Conservation (phyloP, 92 coral and sea anemone genomes). For the Umimayanthus chanpuru region DNA sequence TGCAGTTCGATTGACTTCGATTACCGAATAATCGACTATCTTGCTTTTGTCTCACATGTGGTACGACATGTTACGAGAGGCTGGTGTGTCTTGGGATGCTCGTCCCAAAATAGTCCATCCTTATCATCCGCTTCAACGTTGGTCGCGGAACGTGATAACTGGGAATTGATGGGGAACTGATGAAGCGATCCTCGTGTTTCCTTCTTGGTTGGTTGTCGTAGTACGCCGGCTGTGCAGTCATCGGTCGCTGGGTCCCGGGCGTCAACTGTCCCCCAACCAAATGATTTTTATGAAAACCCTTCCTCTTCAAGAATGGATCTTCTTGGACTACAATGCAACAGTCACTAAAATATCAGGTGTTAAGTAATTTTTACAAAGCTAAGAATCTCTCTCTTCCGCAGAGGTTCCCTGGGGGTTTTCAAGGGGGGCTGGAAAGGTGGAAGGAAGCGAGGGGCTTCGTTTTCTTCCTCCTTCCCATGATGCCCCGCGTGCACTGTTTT, state of each 20-base stretch:
- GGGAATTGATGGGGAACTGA: slow-evolving; percentile 85
- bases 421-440: too few relatives aligned
- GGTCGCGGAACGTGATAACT: slow-evolving; percentile 80
- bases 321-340: slow-evolving; percentile 18
- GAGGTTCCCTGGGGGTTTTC: too few relatives aligned
- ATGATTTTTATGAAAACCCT: slow-evolving; percentile 85
- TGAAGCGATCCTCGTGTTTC: slow-evolving; percentile 54
- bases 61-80: slow-evolving; percentile 75
- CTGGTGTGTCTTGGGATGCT: slow-evolving; percentile 88
- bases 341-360: background rate
- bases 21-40: too few relatives aligned
- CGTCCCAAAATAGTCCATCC: slow-evolving; percentile 90
- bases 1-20: too few relatives aligned
- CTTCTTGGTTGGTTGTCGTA: background rate
- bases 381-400: too few relatives aligned
- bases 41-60: background rate
- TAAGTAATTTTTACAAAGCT: background rate
- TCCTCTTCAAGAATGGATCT: slow-evolving; percentile 13
- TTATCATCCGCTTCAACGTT: slow-evolving; percentile 82
- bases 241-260: slow-evolving; percentile 40
- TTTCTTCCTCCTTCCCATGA: too few relatives aligned
- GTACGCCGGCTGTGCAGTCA: slow-evolving; percentile 22
- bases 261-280: slow-evolving; percentile 68
- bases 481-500: too few relatives aligned
- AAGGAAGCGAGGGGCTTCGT: too few relatives aligned